Evolutionary conservation across 2,888 invertebrate genomes (phyloP).

Genomic region (Eretmocerus hayati): DNA sequence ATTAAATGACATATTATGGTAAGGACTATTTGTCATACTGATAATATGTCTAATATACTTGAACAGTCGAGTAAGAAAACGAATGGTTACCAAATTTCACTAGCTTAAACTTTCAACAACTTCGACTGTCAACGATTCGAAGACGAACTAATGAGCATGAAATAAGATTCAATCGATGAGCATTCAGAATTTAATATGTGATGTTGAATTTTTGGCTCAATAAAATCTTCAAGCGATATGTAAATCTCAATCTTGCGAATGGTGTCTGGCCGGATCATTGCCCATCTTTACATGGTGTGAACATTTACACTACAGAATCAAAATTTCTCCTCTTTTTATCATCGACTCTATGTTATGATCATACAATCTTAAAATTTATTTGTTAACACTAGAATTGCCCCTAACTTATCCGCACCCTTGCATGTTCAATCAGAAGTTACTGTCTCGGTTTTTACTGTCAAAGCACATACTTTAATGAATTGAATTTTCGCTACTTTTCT

Average conservation of each 20-base stretch:
- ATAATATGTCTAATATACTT: too few relatives aligned
- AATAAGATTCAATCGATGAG: too few relatives aligned
- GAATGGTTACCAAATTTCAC: too few relatives aligned
- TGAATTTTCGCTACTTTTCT: conserved; percentile 3
- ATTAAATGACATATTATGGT: too few relatives aligned
- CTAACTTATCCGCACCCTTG: conserved; percentile 21
- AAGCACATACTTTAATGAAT: conserved; percentile 13
- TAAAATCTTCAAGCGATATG: too few relatives aligned
- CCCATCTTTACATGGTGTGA: conserved; percentile 14
- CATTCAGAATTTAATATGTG: too few relatives aligned
- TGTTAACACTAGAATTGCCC: conserved; percentile 22
- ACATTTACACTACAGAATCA: conserved; percentile 22
- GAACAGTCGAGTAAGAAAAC: too few relatives aligned
- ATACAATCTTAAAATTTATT: conserved; percentile 22
- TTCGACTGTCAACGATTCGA: too few relatives aligned
- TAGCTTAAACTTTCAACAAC: too few relatives aligned
- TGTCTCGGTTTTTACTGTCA: conserved; percentile 13
- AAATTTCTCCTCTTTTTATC: conserved; percentile 16
- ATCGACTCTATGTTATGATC: conserved; percentile 20
- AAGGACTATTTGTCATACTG: too few relatives aligned
- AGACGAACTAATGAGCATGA: too few relatives aligned
- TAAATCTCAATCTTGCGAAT: conserved; percentile 16
- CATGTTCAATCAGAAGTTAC: conserved; percentile 17
- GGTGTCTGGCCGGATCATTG: conserved; percentile 11
- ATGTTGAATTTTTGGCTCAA: too few relatives aligned